Evolutionary conservation across 2,113 vertebrate genomes (phyloP), one percentile per base, ranked within the genome.

Genomic region (Crypturellus undulatus): DNA sequence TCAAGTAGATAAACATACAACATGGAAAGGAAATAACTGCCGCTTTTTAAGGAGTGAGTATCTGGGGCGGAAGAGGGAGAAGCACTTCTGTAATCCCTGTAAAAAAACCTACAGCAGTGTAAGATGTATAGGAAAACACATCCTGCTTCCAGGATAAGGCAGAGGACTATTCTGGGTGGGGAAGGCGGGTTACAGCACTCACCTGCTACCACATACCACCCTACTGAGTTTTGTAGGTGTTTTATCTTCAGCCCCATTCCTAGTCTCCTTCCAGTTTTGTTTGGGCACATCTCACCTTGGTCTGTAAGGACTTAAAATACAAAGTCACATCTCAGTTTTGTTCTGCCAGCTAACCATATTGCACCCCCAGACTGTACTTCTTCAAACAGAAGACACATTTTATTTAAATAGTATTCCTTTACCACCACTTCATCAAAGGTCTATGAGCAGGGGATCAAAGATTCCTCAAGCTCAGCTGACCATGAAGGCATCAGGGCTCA

Each of bases 391-490:
- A 42, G 30, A 71, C 94, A n/a, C 77, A 62, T 65, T 85, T 43
- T 68, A 80, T 52, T 94, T 95, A 91, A 94, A 80, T 52, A 81
- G 79, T 17, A 81, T 62, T 72, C 60, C 91, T 76, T 80, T 22
- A 90, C 79, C 52, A 80, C 84, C 83, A 92, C 93, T 96, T 94
- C 92, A 89, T 95, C 70, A 71, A 64, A 94, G 88, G 93, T 76
- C 56, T 83, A 22, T 83, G 69, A 93, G 62, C 83, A 68, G 83
- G 45, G 45, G 32, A 96, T 88, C 83, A 90, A 95, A 92, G 79
- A 84, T 88, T 79, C 60, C 64, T 80, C 2, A 21, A 90, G 82
- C 60, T 85, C 64, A 90, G 0, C 30, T 93, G 86, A 60, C 86
- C 83, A 68, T 84, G 49, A 42, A 68, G 52, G 78, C 2, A 1